Percentiles rank a stretch among this genome's conserved stretches.
Evolutionary conservation across 2,888 invertebrate species (phyloP).

Genomic region (Lasioglossum pauxillum): DNA sequence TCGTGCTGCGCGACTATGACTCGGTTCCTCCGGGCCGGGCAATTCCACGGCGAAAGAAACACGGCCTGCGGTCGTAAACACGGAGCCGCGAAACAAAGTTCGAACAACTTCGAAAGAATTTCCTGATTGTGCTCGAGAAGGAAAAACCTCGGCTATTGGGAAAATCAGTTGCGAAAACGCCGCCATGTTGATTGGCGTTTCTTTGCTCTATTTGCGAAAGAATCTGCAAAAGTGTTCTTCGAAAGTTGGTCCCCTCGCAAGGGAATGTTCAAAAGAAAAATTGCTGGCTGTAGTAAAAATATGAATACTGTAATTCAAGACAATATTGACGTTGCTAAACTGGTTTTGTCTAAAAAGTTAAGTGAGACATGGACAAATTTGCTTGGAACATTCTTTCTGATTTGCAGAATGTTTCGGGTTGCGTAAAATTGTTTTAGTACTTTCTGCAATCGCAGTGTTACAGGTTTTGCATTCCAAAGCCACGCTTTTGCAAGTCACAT

Average conservation of each 20-base stretch:
- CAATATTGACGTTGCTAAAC: background rate
- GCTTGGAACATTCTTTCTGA: background rate
- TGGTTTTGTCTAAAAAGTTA: background rate
- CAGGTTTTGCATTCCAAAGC: too few species aligned
- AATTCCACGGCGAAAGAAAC: background rate
- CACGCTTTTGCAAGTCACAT: too few species aligned
- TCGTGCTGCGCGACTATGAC: background rate
- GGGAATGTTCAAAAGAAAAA: background rate
- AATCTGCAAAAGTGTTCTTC: background rate
- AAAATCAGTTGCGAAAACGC: conserved; percentile 6
- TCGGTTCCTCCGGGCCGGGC: background rate
- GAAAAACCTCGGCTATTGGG: background rate
- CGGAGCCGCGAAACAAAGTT: background rate
- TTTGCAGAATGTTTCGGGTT: too few species aligned
- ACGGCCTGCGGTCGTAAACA: background rate
- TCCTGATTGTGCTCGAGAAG: background rate
- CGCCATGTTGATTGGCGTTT: background rate
- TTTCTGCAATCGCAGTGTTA: background rate
- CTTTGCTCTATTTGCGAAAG: conserved; percentile 2
- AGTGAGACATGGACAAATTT: background rate
- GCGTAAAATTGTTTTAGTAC: too few species aligned
- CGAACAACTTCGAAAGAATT: background rate
- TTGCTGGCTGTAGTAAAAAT: background rate
- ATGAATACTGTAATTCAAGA: background rate
- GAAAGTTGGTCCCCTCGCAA: background rate